Base-by-base conservation (phyloP, 1,140 invertebrate genomes). In the Zaprionus tsacasi region DNA sequence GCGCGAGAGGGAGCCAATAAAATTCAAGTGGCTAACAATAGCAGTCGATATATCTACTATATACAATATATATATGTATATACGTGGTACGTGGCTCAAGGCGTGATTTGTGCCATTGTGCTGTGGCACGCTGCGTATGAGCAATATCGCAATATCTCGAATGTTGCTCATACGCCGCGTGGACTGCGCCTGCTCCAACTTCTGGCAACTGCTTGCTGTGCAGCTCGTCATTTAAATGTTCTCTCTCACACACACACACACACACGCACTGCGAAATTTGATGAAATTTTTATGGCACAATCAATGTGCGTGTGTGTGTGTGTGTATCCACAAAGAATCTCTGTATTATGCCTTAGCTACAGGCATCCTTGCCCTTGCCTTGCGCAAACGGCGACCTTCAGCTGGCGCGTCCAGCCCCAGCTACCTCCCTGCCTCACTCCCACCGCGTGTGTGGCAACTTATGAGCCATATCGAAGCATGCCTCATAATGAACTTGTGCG, bases 401-500 rank as follows among this genome's bases (percentile, higher is more conserved):
- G 79, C 70, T 67, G 50, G 50, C 72, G 61, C 72, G 59, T 70
- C 67, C 72, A 75, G 66, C 71, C 63, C 60, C 30, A 60, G 67
- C 45, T 36, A 56, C 35, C 25, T 6, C 48, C 25, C 21, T 3
- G 36, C 15, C 38, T 8, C 43, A 36, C 56, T 21, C 54, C 57
- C 65, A 66, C 68, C 59, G n/a, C n/a, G n/a, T n/a, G n/a, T n/a
- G 38, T 58, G 40, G 15, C 17, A 67, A 48, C 43, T 45, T 58
- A 55, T 57, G 59, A 70, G 64, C 40, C 77, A 79, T 87, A 88
- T 88, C 83, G 67, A 56, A 58, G 21, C 67, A 74, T 64, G 76
- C 64, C 83, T 77, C 81, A 82, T 87, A 86, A 88, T 82, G 82
- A 88, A 88, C 82, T 86, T 74, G 76, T 82, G 83, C 77, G 82